Evolutionary conservation across 2,888 invertebrate species (phyloP), one percentile per base, ranked within the genome.

Genomic region (Rhopalosiphum nymphaeae): DNA sequence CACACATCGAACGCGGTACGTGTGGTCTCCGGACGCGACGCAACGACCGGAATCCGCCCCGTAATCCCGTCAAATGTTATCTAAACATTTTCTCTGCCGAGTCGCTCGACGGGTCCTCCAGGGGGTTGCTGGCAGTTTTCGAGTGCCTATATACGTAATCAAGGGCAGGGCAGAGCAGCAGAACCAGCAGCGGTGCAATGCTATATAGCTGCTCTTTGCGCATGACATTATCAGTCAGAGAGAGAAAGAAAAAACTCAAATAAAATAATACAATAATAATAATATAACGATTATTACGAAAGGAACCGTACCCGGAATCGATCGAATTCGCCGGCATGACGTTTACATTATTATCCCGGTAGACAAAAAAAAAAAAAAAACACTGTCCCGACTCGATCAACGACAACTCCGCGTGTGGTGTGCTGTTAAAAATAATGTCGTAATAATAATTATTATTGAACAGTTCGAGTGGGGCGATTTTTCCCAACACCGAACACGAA

Each of bases 31-130:
- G 53, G 78, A 53, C 53, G 84, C 26, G 49, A 78, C 49, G n/a
- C 89, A 61, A 89, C 91, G 91, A n/a, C 91, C 91, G 91, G 61
- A 92, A 92, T 86, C 46, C 91, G 86, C 91, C 57, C 46, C 91
- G 91, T 91, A 53, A 91, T 85, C 91, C 86, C 36, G 86, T 92
- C 86, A 61, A 61, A 87, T 26, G 86, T 92, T 92, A 92, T 92
- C 91, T 36, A 92, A 92, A 92, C 86, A 92, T 61, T 56, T 86
- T 56, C 84, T 42, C 36, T 78, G 67, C 0, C 36, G 36, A 10
- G 44, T n/a, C 84, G 25, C 29, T 3, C 89, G 78, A 26, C 90
- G 90, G 67, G 67, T 49, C 61, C 78, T 42, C 91, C 49, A n/a
- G 90, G 36, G 91, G 78, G 90, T 42, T 25, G 56, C 36, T 36